These are phyloP conservation scores for Callipepla squamata DNA, from an alignment of 2,113 vertebrate genomes.

Conservation along the genomic window DNA sequence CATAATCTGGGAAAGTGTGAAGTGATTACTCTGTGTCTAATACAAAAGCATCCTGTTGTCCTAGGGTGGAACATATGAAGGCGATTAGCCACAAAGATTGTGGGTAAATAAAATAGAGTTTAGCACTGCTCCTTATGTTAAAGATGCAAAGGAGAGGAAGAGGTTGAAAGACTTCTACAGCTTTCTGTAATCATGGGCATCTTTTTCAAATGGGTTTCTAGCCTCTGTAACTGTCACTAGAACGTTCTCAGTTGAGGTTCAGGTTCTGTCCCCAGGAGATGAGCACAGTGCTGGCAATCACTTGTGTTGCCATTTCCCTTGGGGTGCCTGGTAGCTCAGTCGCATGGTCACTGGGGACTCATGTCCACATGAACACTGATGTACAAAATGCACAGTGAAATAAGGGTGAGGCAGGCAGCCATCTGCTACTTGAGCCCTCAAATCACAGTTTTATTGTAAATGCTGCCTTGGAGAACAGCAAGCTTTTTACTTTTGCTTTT, in stretches of 20 bases:
- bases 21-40: not conserved
- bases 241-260: not conserved
- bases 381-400: not conserved
- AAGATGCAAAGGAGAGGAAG: not conserved
- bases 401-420: not conserved
- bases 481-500: not conserved
- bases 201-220: not conserved
- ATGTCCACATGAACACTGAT: accelerated
- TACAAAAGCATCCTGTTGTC: not conserved
- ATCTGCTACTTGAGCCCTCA: not conserved
- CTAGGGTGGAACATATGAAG: not conserved
- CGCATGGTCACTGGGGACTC: not conserved
- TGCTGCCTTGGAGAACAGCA: not conserved
- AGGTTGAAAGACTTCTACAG: not conserved
- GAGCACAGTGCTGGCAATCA: not conserved
- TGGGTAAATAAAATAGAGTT: not conserved
- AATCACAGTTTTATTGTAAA: not conserved
- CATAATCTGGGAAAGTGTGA: not conserved
- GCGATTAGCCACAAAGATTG: not conserved
- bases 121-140: not conserved
- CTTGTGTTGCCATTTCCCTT: not conserved
- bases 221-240: not conserved
- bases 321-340: not conserved
- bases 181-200: not conserved
- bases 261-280: not conserved